phyloP scores from a whole-genome alignment of 2,113 vertebrate genomes.

The Oxyura jamaicensis region DNA sequence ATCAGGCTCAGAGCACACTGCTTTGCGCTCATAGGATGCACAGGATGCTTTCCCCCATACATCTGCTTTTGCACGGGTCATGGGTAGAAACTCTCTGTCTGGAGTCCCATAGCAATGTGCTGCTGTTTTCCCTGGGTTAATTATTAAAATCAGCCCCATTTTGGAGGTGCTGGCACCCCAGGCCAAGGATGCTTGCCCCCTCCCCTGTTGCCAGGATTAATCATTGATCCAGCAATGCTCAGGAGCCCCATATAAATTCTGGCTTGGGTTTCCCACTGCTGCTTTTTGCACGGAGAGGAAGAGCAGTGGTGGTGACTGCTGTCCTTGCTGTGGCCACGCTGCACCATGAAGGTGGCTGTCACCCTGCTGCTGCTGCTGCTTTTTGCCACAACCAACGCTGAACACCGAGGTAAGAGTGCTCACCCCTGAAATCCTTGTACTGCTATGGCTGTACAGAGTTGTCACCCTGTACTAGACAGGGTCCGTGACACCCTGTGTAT shows the following conservation, averaged over 20 bases:
- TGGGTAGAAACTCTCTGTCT: neutral
- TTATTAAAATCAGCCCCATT: constrained; percentile 41
- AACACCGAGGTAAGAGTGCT: neutral
- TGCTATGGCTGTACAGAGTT: neutral
- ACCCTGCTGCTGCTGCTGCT: constrained; percentile 58
- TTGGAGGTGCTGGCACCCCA: neutral
- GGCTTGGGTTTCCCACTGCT: accelerated
- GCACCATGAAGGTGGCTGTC: constrained; percentile 55
- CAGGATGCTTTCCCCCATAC: accelerated
- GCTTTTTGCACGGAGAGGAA: neutral
- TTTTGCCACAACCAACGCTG: accelerated
- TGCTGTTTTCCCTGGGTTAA: constrained; percentile 56
- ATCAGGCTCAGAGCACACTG: accelerated
- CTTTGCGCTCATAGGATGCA: accelerated
- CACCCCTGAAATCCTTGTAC: neutral
- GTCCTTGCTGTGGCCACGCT: too few species aligned
- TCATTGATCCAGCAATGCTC: constrained; percentile 43
- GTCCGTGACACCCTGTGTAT: neutral
- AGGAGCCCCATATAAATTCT: neutral
- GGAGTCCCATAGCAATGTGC: accelerated
- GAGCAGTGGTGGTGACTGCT: neutral
- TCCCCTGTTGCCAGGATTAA: constrained; percentile 44
- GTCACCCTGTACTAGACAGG: neutral
- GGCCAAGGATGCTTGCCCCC: constrained; percentile 54
- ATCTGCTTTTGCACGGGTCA: accelerated